A percentile compares a stretch with the other conserved stretches of the same genome.
Conservation (phyloP, 2,797 vertebrate species). For the Poeciliopsis turneri region DNA sequence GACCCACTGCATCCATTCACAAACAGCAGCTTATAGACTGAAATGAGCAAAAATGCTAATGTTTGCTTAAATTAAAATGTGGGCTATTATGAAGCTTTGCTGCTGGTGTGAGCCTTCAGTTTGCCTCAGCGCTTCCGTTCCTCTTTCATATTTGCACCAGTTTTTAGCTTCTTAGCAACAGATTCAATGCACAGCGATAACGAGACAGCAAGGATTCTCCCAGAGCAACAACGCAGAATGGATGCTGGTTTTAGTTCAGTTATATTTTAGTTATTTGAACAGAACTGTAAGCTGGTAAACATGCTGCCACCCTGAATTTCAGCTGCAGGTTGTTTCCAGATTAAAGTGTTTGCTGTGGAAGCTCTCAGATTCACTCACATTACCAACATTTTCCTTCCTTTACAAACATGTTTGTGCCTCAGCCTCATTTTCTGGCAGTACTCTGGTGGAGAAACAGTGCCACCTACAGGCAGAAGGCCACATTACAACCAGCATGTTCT, state of each 20-base stretch:
- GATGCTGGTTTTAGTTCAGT: not conserved
- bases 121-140: not conserved
- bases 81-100: not conserved
- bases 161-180: not conserved
- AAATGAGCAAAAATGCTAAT: no score
- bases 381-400: not conserved
- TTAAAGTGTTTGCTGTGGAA: not conserved
- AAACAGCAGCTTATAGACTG: no score
- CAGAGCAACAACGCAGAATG: not conserved
- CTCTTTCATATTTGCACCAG: not conserved
- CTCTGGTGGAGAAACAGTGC: constrained; percentile 61
- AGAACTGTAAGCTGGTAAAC: not conserved
- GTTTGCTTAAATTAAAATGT: no score
- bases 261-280: not conserved
- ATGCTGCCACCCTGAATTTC: not conserved
- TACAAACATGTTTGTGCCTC: not conserved
- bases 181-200: not conserved
- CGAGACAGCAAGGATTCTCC: not conserved
- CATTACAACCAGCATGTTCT: constrained; percentile 19
- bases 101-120: not conserved
- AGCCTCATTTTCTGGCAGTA: not conserved
- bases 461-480: constrained; percentile 46
- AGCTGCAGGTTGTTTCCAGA: not conserved
- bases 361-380: no score
- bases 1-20: no score